Evolutionary conservation across 2,797 vertebrate genomes (phyloP), one percentile per base, ranked within the genome.

Genomic region (Chromis chromis): DNA sequence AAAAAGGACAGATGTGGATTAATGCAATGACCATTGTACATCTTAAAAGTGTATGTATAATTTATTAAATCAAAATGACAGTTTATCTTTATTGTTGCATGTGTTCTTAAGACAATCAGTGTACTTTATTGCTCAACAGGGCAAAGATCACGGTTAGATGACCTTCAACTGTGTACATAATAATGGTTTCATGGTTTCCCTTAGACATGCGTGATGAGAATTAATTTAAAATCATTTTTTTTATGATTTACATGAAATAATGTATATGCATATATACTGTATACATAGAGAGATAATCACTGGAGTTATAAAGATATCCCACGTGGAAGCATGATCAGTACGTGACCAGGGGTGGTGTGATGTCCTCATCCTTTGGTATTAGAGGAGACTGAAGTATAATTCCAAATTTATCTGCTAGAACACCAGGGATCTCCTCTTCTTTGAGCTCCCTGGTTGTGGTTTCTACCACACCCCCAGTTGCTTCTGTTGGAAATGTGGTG

Each of bases 1-100:
- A n/a, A n/a, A 73, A 68, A 33, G 49, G 89, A 88, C 69, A 27
- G 48, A 95, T 90, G 69, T 92, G 94, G 92, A 96, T 96, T 95
- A 95, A 96, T 95, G 94, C 95, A 95, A 96, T 96, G 95, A 96
- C 95, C 95, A 96, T 96, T 98, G 97, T 97, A 97, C 96, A 97
- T 97, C 96, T 96, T 96, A 93, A 96, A 95, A 90, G 89, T 95
- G 89, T 96, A 96, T 96, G 95, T 97, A 96, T 97, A 99, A 99
- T 98, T 99, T 99, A 99, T 99, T 99, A 98, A 99, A 99, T 97
- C 94, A 96, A 96, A 95, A 94, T 96, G 95, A 97, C 95, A 96
- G 95, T 97, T 97, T 97, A 95, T 93, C 92, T 94, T 42, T 72
- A 61, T 95, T 81, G 76, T 82, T 94, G 88, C 93, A 89, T 68